Evolutionary conservation across 1,140 invertebrate genomes (phyloP), one percentile per base, ranked within the genome.

Genomic region (Trichomalopsis sarcophagae): DNA sequence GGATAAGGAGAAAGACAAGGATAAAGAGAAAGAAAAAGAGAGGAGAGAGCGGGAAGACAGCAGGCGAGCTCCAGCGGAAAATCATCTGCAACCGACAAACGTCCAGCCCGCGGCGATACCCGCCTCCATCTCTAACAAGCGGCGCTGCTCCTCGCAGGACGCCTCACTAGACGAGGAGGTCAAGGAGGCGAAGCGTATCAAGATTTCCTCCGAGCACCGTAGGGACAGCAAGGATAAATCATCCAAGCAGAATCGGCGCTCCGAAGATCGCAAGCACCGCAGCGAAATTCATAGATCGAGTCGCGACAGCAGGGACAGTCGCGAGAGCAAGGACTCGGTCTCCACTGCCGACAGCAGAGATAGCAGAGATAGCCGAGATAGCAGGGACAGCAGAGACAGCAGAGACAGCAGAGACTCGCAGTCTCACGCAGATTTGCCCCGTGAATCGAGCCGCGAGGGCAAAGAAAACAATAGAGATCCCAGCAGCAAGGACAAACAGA

Each of bases 71-170:
- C 89, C 90, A 0, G 88, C 81, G 0, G 91, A 92, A 66, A 92
- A 93, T 87, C 90, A 92, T 86, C 14, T 89, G 69, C 91, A 92
- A 75, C 89, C 89, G 0, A 83, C 88, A 0, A 87, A 83, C 11
- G 79, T 86, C 1, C 90, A 91, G 44, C 87, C 84, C 66, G 89
- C 89, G 30, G 84, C 81, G 27, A 73, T 87, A 73, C 95, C 96
- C 0, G 95, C 95, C 2, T 94, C 95, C 66, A 94, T 95, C 50
- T 94, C 95, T 0, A 94, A 95, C 47, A 97, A 97, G 91, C 94
- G 97, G 69, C 94, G 96, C 78, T 94, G 96, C 84, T 97, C 96
- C 75, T 96, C 96, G 2, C 96, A 97, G 89, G 97, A 97, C 62
- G 95, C 96, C 71, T 94, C 93, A 62, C 83, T 93, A 2, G 96